Evolutionary conservation across 2,797 vertebrate species (phyloP).

Genomic region (Prionace glauca): DNA sequence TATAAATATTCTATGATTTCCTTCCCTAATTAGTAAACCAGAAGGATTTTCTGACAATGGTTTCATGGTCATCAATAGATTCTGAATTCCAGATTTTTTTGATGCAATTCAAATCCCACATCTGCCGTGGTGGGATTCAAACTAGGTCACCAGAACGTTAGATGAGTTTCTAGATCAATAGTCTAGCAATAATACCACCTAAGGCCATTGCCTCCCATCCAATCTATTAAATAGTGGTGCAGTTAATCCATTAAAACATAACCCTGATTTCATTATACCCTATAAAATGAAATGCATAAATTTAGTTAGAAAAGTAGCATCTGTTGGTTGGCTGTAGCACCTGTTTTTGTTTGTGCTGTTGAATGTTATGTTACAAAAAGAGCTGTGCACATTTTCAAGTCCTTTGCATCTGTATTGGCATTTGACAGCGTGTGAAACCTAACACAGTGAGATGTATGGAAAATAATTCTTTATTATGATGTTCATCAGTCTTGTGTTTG

Average conservation of each 20-base stretch:
- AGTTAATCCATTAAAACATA: not conserved
- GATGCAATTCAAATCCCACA: no score
- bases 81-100: no score
- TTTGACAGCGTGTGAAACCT: not conserved
- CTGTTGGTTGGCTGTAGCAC: not conserved
- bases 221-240: not conserved
- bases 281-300: not conserved
- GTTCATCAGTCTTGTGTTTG: not conserved
- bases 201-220: no score
- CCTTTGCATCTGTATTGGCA: not conserved
- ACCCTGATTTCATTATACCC: not conserved
- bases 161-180: no score
- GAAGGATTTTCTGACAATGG: no score
- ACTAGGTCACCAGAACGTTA: no score
- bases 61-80: no score
- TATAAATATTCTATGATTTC: no score
- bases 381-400: not conserved
- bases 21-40: no score
- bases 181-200: no score
- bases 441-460: not conserved
- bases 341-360: not conserved
- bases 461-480: not conserved
- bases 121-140: no score
- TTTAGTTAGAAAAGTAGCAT: not conserved
- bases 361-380: not conserved